Conservation (phyloP, 2,888 invertebrate genomes). For the Ophraella communa region DNA sequence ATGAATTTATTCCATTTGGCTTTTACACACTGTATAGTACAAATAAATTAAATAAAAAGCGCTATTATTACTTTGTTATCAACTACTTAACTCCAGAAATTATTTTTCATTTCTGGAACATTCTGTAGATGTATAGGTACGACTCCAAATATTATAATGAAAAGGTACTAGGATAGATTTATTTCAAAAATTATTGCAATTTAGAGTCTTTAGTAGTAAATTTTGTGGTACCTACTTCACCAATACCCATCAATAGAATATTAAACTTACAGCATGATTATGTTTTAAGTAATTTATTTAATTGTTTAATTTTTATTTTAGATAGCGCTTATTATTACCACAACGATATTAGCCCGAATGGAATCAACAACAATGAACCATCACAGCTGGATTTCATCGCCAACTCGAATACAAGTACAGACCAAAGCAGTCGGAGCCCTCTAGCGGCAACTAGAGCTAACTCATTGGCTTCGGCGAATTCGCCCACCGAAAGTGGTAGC, state of each 20-base stretch:
- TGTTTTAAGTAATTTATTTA: neutral
- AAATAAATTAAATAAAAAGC: too few species aligned
- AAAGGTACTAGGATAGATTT: too few species aligned
- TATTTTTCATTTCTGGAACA: too few species aligned
- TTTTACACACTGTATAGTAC: too few species aligned
- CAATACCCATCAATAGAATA: neutral
- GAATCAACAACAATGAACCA: conserved; percentile 43
- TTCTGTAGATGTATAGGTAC: too few species aligned
- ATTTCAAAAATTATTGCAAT: too few species aligned
- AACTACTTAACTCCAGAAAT: too few species aligned
- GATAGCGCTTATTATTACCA: conserved; percentile 73
- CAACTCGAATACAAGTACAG: conserved; percentile 47
- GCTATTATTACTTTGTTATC: too few species aligned
- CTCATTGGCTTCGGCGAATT: conserved; percentile 73
- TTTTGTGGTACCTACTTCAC: too few species aligned
- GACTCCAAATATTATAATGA: too few species aligned
- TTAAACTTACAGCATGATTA: neutral
- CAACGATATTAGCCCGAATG: conserved; percentile 54
- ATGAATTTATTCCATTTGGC: too few species aligned
- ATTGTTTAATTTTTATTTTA: conserved; percentile 50
- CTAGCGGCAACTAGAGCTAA: conserved; percentile 75
- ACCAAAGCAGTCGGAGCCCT: conserved; percentile 69
- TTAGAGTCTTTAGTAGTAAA: too few species aligned
- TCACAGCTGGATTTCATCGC: conserved; percentile 38
- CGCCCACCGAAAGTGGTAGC: conserved; percentile 70